Evolutionary conservation across 1,140 invertebrate genomes (phyloP).

Genomic region (Drosophila cardini): DNA sequence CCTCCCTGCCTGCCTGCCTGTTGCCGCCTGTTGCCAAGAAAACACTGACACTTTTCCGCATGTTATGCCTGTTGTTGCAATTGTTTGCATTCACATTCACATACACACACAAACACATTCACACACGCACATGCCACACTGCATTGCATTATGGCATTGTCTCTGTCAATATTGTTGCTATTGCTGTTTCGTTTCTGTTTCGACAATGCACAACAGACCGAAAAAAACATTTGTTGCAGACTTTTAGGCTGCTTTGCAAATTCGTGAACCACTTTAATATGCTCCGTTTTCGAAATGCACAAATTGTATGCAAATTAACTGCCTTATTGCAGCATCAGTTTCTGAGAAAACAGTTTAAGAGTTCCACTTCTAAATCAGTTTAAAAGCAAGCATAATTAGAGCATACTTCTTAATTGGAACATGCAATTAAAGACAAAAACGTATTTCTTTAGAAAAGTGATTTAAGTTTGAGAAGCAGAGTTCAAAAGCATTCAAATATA

Average conservation of each 20-base stretch:
- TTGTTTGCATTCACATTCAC: conserved; percentile 63
- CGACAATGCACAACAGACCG: conserved; percentile 42
- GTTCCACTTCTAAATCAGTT: conserved; percentile 1
- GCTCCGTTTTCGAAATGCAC: conserved; percentile 4
- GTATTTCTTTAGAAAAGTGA: not conserved
- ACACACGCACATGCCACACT: conserved; percentile 42
- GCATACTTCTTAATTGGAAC: not conserved
- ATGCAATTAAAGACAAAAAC: no score
- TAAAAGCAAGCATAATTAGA: not conserved
- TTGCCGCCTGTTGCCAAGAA: conserved; percentile 69
- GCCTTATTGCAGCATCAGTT: not conserved
- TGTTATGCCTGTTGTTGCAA: conserved; percentile 79
- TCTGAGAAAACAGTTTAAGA: conserved; percentile 16
- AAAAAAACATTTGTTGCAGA: conserved; percentile 76
- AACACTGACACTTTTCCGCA: conserved; percentile 80
- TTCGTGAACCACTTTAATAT: conserved; percentile 67
- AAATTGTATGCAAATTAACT: conserved; percentile 61
- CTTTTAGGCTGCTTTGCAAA: conserved; percentile 57
- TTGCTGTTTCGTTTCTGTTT: conserved; percentile 57
- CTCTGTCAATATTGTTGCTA: conserved; percentile 76
- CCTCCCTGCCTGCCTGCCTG: conserved; percentile 32
- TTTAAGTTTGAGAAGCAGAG: no score
- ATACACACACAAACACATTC: conserved; percentile 19
- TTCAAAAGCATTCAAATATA: no score
- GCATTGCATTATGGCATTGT: conserved; percentile 78